phyloP scores from a whole-genome alignment of 2,113 vertebrate genomes.

The Fregetta grallaria region DNA sequence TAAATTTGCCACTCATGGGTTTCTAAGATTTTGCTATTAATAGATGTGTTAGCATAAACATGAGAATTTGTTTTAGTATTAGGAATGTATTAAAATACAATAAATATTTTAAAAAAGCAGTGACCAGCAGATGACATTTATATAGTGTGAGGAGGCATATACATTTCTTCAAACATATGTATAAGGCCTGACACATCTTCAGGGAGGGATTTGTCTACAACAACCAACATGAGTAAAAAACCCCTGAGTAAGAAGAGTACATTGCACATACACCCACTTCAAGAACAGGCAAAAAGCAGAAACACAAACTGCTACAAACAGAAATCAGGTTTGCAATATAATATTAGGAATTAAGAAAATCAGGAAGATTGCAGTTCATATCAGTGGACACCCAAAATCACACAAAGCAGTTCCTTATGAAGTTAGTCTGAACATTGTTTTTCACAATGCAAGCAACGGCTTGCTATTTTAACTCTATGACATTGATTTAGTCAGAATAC shows the following conservation, averaged over 20 bases:
- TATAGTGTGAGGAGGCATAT: neutral
- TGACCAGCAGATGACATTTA: neutral
- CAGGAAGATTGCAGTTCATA: neutral
- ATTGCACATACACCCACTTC: neutral
- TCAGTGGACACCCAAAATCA: neutral
- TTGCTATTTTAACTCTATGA: neutral
- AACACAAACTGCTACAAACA: neutral
- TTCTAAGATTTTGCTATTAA: neutral
- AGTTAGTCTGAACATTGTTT: neutral
- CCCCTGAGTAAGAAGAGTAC: neutral
- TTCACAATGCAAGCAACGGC: neutral
- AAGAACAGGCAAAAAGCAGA: neutral
- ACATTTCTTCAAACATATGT: neutral
- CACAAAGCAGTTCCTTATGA: neutral
- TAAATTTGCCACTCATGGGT: neutral
- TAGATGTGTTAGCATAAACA: neutral
- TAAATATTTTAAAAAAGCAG: neutral
- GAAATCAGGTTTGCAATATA: neutral
- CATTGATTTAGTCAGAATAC: neutral
- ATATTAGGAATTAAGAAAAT: neutral
- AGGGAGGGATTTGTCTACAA: neutral
- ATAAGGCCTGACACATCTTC: neutral
- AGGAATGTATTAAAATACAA: neutral
- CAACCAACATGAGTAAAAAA: neutral
- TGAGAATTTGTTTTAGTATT: neutral